Base-by-base conservation (phyloP, 2,797 vertebrate species). In the Myiotriccus ornatus region DNA sequence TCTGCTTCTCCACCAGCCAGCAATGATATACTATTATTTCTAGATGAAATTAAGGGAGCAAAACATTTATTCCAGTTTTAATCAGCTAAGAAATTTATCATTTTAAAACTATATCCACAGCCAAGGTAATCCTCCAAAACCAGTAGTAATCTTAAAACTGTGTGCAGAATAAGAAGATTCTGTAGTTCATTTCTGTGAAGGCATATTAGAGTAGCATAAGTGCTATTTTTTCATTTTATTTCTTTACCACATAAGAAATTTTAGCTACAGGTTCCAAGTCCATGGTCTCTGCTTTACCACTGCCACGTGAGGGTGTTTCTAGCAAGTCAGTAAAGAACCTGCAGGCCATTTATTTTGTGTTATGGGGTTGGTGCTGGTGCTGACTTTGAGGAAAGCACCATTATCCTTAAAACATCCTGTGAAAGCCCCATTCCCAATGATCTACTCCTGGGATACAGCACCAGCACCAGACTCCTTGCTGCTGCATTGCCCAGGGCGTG, bases 211-310 rank as follows among this genome's bases (percentile, higher is more conserved):
- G 37, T 24, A 53, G 64, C 60, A 49, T 6, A 57, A 78, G 70
- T 84, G 44, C 35, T 86, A 17, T 30, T 81, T 46, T 93, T 65
- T 67, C 34, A 77, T 80, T 95, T 96, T 84, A 87, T 94, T 97
- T 95, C 92, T 97, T 95, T 95, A 92, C 89, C 71, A 53, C 24
- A 3, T 28, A 82, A 68, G 53, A 41, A 96, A 93, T 96, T 96
- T 77, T 37, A 56, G 50, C 88, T 93, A 73, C 65, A 89, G 87
- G 86, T 95, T 89, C 53, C 70, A 56, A 75, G 47, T 16, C 5
- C 9, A 23, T 81, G 6, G 39, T 84, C 78, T 94, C 37, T 78
- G 89, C 85, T 95, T 81, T 88, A 52, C 77, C 44, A 4, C 73
- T 68, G 91, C 87, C 4, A 12, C 63, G n/a, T 35, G 32, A 53